A percentile compares a stretch with the other conserved stretches of the same genome.
phyloP scores from a whole-genome alignment of 2,797 vertebrate species.

The Enteromius radiatus region DNA sequence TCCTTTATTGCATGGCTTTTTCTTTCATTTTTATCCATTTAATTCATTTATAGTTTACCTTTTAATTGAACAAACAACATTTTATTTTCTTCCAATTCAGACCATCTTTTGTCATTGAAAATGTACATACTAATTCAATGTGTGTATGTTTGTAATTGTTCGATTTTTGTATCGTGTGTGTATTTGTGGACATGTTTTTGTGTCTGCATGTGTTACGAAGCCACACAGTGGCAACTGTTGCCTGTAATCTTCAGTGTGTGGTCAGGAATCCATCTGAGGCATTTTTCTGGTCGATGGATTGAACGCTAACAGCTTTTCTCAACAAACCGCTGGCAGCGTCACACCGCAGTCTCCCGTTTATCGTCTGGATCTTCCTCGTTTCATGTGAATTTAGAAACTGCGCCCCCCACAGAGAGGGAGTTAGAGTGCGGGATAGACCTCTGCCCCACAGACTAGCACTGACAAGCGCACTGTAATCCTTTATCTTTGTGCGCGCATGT shows the following conservation, averaged over 20 bases:
- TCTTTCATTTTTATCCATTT: neutral
- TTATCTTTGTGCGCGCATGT: conserved; percentile 36
- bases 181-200: neutral
- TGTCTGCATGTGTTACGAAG: conserved; percentile 8
- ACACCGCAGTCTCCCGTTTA: conserved; percentile 32
- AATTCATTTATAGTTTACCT: neutral
- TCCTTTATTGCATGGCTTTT: neutral
- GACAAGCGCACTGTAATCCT: conserved; percentile 59
- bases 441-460: conserved; percentile 45
- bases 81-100: neutral
- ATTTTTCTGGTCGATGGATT: conserved; percentile 42
- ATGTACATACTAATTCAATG: neutral
- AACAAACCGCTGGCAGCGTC: conserved; percentile 8
- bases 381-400: conserved; percentile 50
- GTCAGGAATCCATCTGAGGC: conserved; percentile 40
- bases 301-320: conserved; percentile 40
- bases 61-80: neutral
- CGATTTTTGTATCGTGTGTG: conserved; percentile 5
- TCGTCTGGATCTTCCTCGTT: conserved; percentile 44
- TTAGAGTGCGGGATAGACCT: conserved; percentile 44
- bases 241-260: conserved; percentile 33
- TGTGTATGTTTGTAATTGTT: neutral
- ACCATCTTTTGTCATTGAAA: neutral
- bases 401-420: conserved; percentile 49
- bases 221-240: conserved; percentile 25